Conservation (phyloP, 2,888 invertebrate genomes). For the Conops quadrifasciatus region DNA sequence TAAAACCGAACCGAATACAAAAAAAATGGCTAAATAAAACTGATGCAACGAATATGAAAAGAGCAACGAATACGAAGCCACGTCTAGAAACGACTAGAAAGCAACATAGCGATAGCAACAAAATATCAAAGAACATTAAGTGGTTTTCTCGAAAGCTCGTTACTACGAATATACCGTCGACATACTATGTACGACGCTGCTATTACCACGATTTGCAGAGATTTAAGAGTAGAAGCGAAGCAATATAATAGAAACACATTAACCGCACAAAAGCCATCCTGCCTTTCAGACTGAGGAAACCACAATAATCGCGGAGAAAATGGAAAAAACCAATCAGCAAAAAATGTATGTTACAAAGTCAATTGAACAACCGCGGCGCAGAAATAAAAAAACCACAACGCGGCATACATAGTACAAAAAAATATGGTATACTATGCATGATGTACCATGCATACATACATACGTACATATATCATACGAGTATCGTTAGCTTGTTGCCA, state of each 20-base stretch:
- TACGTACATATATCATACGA: too few relatives aligned
- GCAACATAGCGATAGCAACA: not conserved
- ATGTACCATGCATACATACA: too few relatives aligned
- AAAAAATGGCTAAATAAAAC: not conserved
- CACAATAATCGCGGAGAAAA: conserved; percentile 17
- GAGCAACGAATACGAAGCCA: not conserved
- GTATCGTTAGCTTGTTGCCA: too few relatives aligned
- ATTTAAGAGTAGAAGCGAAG: not conserved
- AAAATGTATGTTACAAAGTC: conserved; percentile 39
- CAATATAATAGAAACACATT: conserved; percentile 2
- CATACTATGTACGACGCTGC: not conserved
- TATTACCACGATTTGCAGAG: conserved; percentile 13
- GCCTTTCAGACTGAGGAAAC: too few relatives aligned
- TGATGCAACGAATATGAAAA: not conserved
- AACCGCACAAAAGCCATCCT: not conserved
- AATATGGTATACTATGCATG: too few relatives aligned
- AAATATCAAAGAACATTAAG: too few relatives aligned
- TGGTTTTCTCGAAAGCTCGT: too few relatives aligned
- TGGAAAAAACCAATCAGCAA: not conserved
- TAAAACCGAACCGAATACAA: not conserved
- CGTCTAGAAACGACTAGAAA: not conserved
- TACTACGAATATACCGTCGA: too few relatives aligned
- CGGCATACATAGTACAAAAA: too few relatives aligned
- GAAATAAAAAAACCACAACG: too few relatives aligned
- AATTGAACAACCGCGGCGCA: conserved; percentile 19